Base-by-base conservation (phyloP, 2,888 invertebrate genomes). In the Hetaerina titia region DNA sequence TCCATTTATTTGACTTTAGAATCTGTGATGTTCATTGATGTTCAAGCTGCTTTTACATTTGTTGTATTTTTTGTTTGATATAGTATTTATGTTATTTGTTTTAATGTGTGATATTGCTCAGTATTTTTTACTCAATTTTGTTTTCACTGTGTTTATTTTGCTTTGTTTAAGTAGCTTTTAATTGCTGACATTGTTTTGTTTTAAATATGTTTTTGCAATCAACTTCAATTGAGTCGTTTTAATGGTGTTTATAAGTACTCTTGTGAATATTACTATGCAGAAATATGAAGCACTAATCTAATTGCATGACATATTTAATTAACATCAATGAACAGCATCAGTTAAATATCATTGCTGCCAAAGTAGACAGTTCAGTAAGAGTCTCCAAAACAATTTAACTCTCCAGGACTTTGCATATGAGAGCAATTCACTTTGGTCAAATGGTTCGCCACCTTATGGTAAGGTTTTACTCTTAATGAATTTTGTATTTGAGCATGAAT, bases 1-100 rank as follows among this genome's bases (percentile, higher is more conserved):
- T 95, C 74, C 57, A 87, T 94, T 90, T 69, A 90, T 88, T 95
- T 95, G 90, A 90, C n/a, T 87, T 88, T 95, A 95, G 90, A 90
- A 95, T 94, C 95, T 95, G 95, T 95, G 95, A 94, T 95, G 95
- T 95, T 95, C 95, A 95, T 95, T 95, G 95, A 95, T 95, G 95
- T 95, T 92, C 57, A 74, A 92, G 64, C 74, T 92, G 92, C 92
- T 92, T 92, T 56, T 63, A 56, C 56, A 92, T 56, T 64, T 56
- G n/a, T 25, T 69, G 45, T 92, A 92, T 90, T 64, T 95, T 90
- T 90, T 95, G 11, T n/a, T 81, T 81, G 81, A 81, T 25, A 81
- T 31, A 81, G 25, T n/a, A 81, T 81, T 81, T 81, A 81, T 81
- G 81, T 81, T 81, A 81, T 31, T 31, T 81, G 81, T 81, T 81